phyloP scores from a whole-genome alignment of 1,140 invertebrate species.

The Eurosta solidaginis region DNA sequence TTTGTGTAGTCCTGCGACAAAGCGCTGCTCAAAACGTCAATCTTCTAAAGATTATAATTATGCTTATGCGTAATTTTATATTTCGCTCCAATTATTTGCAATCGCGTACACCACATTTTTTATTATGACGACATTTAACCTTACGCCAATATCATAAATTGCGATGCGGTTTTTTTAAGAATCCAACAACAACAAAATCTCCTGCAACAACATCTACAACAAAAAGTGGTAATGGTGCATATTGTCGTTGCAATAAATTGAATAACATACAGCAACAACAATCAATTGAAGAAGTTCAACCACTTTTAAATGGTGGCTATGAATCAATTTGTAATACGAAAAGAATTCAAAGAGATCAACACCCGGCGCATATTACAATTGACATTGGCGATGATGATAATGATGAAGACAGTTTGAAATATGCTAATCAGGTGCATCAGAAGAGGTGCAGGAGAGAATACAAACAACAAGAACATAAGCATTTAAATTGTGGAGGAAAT shows the following conservation, averaged over 20 bases:
- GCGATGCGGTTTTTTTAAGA: background rate
- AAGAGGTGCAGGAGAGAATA: background rate
- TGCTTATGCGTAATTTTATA: constrained; percentile 17
- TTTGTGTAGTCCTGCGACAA: background rate
- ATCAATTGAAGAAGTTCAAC: too few relatives aligned
- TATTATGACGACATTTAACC: constrained; percentile 8
- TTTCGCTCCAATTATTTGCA: background rate
- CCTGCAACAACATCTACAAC: background rate
- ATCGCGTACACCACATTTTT: background rate
- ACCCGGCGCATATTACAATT: background rate
- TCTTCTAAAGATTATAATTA: background rate
- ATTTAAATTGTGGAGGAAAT: background rate
- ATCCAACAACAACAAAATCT: background rate
- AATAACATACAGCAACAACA: background rate
- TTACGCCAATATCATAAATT: background rate
- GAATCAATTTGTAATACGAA: background rate
- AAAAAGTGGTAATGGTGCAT: background rate
- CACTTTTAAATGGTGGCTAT: background rate
- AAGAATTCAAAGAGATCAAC: background rate
- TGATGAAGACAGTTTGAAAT: too few relatives aligned
- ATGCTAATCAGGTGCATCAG: background rate
- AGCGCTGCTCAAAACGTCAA: background rate
- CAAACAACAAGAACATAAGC: background rate
- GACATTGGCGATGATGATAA: background rate
- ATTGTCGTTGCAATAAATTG: background rate